phyloP scores from a whole-genome alignment of 2,113 vertebrate genomes.

The Hemicordylus capensis region DNA sequence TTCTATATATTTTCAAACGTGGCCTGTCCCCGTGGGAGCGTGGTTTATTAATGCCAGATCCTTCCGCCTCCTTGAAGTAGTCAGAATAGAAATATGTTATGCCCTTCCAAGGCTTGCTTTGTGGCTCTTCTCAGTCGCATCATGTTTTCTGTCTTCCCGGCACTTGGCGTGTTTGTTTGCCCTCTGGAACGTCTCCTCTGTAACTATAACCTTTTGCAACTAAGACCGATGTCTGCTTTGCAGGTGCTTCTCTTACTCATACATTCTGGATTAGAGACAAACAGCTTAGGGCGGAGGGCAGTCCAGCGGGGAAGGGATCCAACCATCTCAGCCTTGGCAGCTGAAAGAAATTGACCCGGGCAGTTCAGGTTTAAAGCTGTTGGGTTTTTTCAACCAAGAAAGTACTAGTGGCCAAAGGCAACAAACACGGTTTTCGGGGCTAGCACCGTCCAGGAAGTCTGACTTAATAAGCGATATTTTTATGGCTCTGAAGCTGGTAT shows the following conservation, averaged over 20 bases:
- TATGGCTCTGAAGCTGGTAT: background rate
- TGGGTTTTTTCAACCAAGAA: conserved; percentile 12
- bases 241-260: background rate
- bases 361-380: background rate
- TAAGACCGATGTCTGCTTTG: conserved; percentile 1
- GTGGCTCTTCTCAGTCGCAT: conserved; percentile 12
- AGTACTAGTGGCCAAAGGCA: background rate
- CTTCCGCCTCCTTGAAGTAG: background rate
- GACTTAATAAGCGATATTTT: background rate
- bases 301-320: background rate
- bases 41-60: background rate
- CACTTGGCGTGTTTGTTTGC: conserved; percentile 35
- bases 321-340: background rate
- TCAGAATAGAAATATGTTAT: background rate
- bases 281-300: background rate
- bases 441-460: too few relatives aligned
- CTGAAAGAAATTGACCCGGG: background rate
- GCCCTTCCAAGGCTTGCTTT: background rate
- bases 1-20: background rate
- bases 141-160: conserved; percentile 26
- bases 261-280: conserved; percentile 30
- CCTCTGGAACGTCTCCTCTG: conserved; percentile 5
- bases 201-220: background rate
- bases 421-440: background rate
- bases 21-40: background rate